Evolutionary conservation across 1,140 invertebrate genomes (phyloP).

Genomic region (Drosophila nigromelanica): DNA sequence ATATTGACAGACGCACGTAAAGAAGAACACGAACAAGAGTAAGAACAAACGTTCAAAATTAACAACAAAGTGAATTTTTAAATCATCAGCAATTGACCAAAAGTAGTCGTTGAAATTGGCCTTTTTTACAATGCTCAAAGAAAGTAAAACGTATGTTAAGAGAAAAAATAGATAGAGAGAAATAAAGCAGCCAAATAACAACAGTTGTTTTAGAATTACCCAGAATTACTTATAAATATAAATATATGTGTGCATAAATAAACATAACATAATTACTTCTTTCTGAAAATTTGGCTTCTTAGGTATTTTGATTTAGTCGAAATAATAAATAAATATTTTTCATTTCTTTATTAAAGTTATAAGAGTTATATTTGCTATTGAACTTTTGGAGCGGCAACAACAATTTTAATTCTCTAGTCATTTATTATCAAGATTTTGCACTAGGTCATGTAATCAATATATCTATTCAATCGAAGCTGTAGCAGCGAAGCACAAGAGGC

Average conservation of each 20-base stretch:
- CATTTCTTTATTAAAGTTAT: conserved; percentile 16
- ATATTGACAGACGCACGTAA: conserved; percentile 61
- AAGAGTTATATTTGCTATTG: conserved; percentile 76
- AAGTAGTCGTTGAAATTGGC: conserved; percentile 47
- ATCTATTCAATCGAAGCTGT: conserved; percentile 80
- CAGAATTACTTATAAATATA: not conserved
- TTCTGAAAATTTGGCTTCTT: not conserved
- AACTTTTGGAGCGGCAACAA: conserved; percentile 40
- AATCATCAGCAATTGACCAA: conserved; percentile 59
- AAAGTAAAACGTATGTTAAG: not conserved
- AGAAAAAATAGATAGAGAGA: not conserved
- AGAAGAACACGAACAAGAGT: not conserved
- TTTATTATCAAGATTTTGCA: conserved; percentile 67
- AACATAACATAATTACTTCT: not conserved
- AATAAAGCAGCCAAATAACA: not conserved
- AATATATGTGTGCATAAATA: too few species aligned
- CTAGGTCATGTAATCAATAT: conserved; percentile 71
- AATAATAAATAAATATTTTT: conserved; percentile 3
- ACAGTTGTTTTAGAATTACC: not conserved
- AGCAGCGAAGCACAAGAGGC: conserved; percentile 67
- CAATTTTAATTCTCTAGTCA: conserved; percentile 31
- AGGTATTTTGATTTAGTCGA: not conserved
- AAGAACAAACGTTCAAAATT: conserved; percentile 58
- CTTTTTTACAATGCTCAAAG: conserved; percentile 30
- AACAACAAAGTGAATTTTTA: conserved; percentile 69